Evolutionary conservation across 2,113 vertebrate genomes (phyloP).

Genomic region (Ramphastos sulfuratus): DNA sequence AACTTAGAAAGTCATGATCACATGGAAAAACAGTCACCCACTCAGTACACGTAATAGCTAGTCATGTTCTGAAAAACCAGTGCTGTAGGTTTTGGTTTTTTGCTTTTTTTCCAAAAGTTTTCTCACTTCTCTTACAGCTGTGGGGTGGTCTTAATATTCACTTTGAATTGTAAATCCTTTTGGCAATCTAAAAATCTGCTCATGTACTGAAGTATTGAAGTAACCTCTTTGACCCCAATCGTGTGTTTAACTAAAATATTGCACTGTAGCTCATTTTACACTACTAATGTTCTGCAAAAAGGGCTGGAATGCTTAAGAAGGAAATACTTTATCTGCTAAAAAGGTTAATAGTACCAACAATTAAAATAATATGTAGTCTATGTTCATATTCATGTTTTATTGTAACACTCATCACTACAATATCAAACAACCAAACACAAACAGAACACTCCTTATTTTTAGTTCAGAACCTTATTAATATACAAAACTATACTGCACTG

Average conservation of each 20-base stretch:
- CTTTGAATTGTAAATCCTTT: neutral
- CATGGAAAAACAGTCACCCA: constrained; percentile 61
- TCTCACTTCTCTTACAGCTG: neutral
- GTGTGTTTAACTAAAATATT: neutral
- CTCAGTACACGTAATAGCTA: constrained; percentile 58
- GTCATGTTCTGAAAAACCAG: constrained; percentile 34
- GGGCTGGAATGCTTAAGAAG: neutral
- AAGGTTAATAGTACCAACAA: neutral
- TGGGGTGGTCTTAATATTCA: neutral
- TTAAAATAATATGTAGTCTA: neutral
- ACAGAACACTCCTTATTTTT: neutral
- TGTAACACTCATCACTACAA: neutral
- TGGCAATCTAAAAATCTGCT: neutral
- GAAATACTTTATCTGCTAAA: neutral
- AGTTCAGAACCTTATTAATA: neutral
- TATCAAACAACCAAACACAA: neutral
- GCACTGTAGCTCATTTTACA: neutral
- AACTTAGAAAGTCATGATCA: constrained; percentile 63
- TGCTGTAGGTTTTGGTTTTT: neutral
- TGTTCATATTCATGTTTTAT: neutral
- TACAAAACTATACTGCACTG: neutral
- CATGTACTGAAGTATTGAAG: neutral
- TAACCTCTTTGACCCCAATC: constrained; percentile 1
- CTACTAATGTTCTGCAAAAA: neutral
- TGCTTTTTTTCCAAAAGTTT: neutral